phyloP scores from a whole-genome alignment of 2,113 vertebrate genomes.

The Eudyptes chrysolophus region DNA sequence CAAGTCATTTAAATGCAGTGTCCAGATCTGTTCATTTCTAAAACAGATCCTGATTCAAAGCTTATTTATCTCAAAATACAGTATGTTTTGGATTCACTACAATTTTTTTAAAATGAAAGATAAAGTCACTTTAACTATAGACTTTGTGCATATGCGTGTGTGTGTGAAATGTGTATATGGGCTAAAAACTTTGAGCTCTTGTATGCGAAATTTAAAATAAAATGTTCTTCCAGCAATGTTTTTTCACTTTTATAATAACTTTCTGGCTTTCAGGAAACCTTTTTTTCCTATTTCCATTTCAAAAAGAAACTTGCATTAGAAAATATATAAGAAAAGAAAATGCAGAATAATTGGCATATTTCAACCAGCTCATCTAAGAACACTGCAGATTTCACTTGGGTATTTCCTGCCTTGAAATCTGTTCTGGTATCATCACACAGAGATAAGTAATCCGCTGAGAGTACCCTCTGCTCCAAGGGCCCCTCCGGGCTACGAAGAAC shows the following conservation, averaged over 20 bases:
- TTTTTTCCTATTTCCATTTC: not conserved
- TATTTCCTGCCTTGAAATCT: not conserved
- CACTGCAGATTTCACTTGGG: not conserved
- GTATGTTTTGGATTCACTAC: not conserved
- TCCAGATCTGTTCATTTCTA: not conserved
- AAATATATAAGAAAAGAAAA: not conserved
- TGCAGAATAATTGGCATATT: not conserved
- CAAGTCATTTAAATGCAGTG: not conserved
- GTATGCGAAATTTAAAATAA: not conserved
- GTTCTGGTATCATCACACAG: not conserved
- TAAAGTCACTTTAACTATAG: not conserved
- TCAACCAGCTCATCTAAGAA: not conserved
- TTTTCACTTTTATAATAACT: not conserved
- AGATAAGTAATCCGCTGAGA: not conserved
- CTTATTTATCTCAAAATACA: not conserved
- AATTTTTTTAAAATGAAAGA: not conserved
- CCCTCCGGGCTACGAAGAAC: not conserved
- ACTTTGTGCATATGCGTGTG: not conserved
- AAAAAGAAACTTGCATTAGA: not conserved
- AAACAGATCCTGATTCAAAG: not conserved
- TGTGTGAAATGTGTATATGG: not conserved
- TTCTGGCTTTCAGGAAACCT: not conserved
- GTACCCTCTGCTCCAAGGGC: not conserved
- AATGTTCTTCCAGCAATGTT: not conserved
- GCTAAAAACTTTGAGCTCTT: not conserved